Conservation (phyloP, 1,140 invertebrate species). For the Atta cephalotes region DNA sequence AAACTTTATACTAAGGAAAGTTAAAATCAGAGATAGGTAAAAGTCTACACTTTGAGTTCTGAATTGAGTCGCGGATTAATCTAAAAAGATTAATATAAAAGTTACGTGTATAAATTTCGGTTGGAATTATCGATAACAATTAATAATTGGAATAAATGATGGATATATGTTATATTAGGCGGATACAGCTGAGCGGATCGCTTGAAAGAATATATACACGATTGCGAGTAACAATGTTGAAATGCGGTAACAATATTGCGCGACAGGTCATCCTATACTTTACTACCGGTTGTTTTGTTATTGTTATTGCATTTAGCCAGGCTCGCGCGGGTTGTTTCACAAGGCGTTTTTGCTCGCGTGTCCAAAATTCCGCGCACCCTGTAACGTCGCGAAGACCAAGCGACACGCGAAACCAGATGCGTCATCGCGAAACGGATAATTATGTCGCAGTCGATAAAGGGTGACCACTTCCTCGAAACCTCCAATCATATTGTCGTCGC, state of each 20-base stretch:
- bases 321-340: constrained; percentile 23
- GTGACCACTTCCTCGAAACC: constrained; percentile 58
- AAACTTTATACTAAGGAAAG: neutral
- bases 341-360: constrained; percentile 46
- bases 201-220: neutral
- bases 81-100: neutral
- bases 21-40: neutral
- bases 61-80: neutral
- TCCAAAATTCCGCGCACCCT: constrained; percentile 51
- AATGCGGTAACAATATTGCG: neutral
- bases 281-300: constrained; percentile 14
- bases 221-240: constrained; percentile 4
- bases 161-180: neutral
- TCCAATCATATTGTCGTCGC: constrained; percentile 59
- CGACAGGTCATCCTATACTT: neutral
- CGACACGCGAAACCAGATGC: constrained; percentile 60
- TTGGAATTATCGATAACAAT: neutral
- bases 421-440: constrained; percentile 60
- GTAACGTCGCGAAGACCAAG: constrained; percentile 10
- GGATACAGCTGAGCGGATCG: neutral
- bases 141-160: neutral
- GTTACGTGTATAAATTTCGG: neutral
- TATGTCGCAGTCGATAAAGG: constrained; percentile 58
- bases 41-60: neutral
- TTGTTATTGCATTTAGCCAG: constrained; percentile 36